A percentile compares a stretch with the other conserved stretches of the same genome.
Conservation (phyloP, 2,113 vertebrate genomes). For the Poeciliopsis turrubarensis region DNA sequence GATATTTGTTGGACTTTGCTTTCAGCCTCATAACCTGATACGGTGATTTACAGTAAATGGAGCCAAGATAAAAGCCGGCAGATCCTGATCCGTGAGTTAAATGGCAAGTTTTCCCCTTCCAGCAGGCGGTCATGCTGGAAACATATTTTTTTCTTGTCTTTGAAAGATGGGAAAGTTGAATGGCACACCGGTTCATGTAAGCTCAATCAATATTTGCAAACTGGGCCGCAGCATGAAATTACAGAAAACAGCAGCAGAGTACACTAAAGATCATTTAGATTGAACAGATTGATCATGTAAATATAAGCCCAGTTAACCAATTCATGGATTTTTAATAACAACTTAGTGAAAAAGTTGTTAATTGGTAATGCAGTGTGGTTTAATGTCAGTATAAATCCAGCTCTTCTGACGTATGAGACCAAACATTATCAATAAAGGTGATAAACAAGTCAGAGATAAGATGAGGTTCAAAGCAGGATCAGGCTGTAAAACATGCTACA, state of each 20-base stretch:
- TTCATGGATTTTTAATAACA: no score
- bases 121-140: constrained; percentile 1
- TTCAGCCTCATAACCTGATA: constrained; percentile 17
- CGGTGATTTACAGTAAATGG: constrained; percentile 1
- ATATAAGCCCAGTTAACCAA: no score
- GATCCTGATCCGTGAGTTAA: not conserved
- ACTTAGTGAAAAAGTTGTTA: no score
- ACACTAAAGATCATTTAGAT: constrained; percentile 3
- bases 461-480: not conserved
- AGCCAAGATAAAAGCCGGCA: not conserved
- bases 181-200: constrained; percentile 24
- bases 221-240: constrained; percentile 1
- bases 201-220: constrained; percentile 43
- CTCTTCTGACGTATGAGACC: not conserved
- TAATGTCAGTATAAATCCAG: not conserved
- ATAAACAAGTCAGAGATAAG: not conserved
- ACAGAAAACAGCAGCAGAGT: constrained; percentile 6
- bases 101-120: not conserved
- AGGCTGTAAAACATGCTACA: not conserved
- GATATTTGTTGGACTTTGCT: constrained; percentile 54
- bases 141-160: constrained; percentile 10
- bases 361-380: not conserved
- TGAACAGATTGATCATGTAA: no score
- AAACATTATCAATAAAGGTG: not conserved
- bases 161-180: constrained; percentile 35